Evolutionary conservation across 2,113 vertebrate genomes (phyloP), one percentile per base, ranked within the genome.

Genomic region (Fukomys damarensis): DNA sequence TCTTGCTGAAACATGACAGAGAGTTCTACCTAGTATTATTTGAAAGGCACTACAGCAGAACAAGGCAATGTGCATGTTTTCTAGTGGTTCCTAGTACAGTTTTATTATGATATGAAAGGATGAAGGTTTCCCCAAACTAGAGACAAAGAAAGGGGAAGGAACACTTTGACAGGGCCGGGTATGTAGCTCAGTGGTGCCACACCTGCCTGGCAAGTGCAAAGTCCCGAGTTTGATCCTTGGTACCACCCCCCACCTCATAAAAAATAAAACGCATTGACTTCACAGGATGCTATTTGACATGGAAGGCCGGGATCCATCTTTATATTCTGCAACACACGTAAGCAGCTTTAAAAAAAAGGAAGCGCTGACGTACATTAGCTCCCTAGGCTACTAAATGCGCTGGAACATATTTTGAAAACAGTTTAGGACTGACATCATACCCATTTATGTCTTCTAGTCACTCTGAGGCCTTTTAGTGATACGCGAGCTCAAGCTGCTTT

Each of bases 361-460:
- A 70, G 41, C 41, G 54, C 77, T 94, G 93, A 59, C 0, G 20
- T 87, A 22, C 41, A 28, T 86, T 58, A 52, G 43, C 86, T 91
- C 46, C 17, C 68, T 89, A 26, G 13, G 91, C 56, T 59, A 66
- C 92, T 92, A 96, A 96, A 56, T 5, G 17, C 86, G 79, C 91
- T 63, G 7, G 77, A 91, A 94, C 66, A 24, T 79, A 94, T 91
- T 95, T 95, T 66, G 72, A 92, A 96, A 94, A 89, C 65, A 46
- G 61, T 91, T 96, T 86, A 59, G 89, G 79, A 46, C 86, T 82
- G 95, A 97, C 96, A 91, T 91, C 74, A 88, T 76, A 83, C 0
- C 26, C 68, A 89, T 86, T 96, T 93, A 49, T 84, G 86, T 96
- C 80, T 93, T 76, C 68, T 63, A 65, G 81, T 93, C 93, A n/a